Evolutionary conservation across 2,113 vertebrate species (phyloP).

Genomic region (Sardina pilchardus): DNA sequence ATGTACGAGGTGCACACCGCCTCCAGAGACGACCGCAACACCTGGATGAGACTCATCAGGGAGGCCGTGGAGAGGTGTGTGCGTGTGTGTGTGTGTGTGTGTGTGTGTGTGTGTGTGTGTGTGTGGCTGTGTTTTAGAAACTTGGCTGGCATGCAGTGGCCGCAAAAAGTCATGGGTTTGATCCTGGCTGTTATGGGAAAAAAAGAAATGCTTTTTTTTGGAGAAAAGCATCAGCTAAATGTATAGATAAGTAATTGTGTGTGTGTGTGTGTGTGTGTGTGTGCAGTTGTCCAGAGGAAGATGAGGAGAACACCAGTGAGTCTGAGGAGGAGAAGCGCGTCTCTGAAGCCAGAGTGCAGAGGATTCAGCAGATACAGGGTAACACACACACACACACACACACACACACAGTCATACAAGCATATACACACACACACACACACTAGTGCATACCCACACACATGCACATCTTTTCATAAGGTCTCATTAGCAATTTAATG

Average conservation of each 20-base stretch:
- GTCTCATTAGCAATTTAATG: not conserved
- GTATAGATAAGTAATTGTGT: not conserved
- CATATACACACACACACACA: not conserved
- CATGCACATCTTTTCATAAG: not conserved
- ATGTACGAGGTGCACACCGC: slow-evolving; percentile 94
- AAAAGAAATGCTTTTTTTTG: no score
- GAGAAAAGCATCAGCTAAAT: not conserved
- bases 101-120: not conserved
- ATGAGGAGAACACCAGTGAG: slow-evolving; percentile 81
- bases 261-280: not conserved
- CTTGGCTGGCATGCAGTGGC: not conserved
- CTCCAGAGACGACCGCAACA: slow-evolving; percentile 90
- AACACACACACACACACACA: not conserved
- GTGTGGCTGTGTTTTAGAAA: slow-evolving; percentile 37
- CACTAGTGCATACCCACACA: not conserved
- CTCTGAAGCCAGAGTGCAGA: slow-evolving; percentile 81
- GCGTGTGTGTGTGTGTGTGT: not conserved
- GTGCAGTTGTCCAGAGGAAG: slow-evolving; percentile 86
- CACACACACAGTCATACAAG: not conserved
- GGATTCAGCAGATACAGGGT: slow-evolving; percentile 90
- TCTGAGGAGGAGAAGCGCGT: slow-evolving; percentile 87
- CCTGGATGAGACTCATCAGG: slow-evolving; percentile 92
- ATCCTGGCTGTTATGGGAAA: no score
- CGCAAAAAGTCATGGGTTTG: no score
- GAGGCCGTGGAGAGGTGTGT: slow-evolving; percentile 89